A percentile compares a stretch with the other conserved stretches of the same genome.
Conservation (phyloP, 2,797 vertebrate species). For the Monodelphis domestica region DNA sequence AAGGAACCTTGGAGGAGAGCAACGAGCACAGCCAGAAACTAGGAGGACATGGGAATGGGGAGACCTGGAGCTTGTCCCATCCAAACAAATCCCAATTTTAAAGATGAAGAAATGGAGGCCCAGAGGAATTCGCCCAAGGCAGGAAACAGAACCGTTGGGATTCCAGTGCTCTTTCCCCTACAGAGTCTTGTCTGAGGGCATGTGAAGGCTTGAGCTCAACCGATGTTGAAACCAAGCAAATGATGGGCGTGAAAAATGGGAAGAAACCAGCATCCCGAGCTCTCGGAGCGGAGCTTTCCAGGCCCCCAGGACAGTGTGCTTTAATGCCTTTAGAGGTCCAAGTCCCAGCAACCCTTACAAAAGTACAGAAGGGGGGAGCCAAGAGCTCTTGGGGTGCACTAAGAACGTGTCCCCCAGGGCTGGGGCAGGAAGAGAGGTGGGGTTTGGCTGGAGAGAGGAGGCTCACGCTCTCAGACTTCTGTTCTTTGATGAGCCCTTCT, state of each 20-base stretch:
- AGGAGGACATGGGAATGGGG: no score
- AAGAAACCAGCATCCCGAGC: not conserved
- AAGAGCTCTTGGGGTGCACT: not conserved
- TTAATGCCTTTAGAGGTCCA: not conserved
- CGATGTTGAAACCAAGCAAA: not conserved
- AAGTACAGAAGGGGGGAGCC: not conserved
- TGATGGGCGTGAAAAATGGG: not conserved
- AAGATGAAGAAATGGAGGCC: not conserved
- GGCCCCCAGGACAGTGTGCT: not conserved
- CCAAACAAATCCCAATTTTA: not conserved
- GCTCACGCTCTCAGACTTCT: not conserved
- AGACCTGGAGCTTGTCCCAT: no score
- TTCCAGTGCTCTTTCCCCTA: not conserved
- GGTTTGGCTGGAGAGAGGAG: not conserved
- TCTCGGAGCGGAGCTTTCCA: not conserved
- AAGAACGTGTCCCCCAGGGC: not conserved
- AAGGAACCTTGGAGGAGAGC: not conserved
- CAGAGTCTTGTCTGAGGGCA: not conserved
- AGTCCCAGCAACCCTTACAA: not conserved
- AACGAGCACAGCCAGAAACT: no score
- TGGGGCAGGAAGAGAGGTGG: not conserved
- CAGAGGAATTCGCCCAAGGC: not conserved
- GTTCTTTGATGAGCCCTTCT: not conserved
- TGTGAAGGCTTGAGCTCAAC: not conserved
- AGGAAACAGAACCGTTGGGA: not conserved